phyloP scores from a whole-genome alignment of 30 jellyfish, hydroid and myxozoan species.

The Mastigias papua region DNA sequence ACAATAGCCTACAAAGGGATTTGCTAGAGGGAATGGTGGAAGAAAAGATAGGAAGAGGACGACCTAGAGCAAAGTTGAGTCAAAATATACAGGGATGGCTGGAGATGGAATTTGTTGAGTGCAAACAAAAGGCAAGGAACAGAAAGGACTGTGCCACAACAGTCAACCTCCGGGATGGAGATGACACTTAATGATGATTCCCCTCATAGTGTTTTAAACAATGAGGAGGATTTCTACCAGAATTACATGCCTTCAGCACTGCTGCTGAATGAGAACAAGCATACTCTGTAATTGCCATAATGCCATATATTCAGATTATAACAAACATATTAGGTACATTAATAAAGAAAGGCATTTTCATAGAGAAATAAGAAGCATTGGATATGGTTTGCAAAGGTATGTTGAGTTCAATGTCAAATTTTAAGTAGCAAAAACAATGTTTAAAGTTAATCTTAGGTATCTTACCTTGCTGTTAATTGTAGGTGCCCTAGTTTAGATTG shows the following conservation, averaged over 20 bases:
- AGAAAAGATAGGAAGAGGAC: no score
- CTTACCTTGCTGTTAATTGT: constrained; percentile 22
- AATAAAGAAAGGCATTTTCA: constrained; percentile 23
- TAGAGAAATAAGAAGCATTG: constrained; percentile 4
- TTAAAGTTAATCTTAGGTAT: not conserved
- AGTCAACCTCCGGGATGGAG: no score
- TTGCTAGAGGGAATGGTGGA: no score
- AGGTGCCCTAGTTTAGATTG: constrained; percentile 23
- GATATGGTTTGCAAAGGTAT: constrained; percentile 15
- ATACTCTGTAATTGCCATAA: constrained; percentile 26
- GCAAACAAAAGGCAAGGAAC: no score
- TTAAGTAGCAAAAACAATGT: constrained; percentile 12
- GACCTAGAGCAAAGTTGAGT: no score
- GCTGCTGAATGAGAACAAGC: constrained; percentile 5
- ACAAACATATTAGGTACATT: constrained; percentile 20
- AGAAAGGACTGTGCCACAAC: no score
- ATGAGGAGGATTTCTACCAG: constrained; percentile 21
- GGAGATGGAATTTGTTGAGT: no score
- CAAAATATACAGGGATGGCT: no score
- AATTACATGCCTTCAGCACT: constrained; percentile 28
- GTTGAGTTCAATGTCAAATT: constrained; percentile 12
- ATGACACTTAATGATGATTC: no score
- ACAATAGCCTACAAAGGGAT: no score
- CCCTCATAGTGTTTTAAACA: constrained; percentile 14
- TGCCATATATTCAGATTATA: constrained; percentile 25